Base-by-base conservation (phyloP, 2,113 vertebrate species). In the Grammomys surdaster region DNA sequence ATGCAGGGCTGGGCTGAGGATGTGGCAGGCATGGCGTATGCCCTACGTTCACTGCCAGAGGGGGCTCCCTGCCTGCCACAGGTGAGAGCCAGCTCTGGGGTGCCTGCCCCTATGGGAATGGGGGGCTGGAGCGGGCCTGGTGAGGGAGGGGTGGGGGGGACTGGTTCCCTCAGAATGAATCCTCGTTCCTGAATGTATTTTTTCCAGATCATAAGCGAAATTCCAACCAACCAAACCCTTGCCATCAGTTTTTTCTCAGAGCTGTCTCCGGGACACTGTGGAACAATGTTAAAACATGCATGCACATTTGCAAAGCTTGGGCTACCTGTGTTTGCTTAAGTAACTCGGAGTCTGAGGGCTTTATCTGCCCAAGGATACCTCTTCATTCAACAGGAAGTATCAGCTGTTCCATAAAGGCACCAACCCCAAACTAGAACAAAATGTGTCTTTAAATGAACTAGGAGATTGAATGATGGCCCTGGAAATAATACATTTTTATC, bases 31-130 rank as follows among this genome's bases (percentile, higher is more conserved):
- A 98, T 97, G 97, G 97, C 97, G 51, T 93, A 97, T 97, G 97
- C 97, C 97, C 95, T 98, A 97, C 97, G 97, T 96, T 97, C 97
- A 97, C 97, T 98, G 96, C 97, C 97, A 97, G 97, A 98, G 96
- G 97, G 97, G 97, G 97, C 97, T 97, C 97, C 97, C 97, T 98
- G 97, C 97, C 97, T 98, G 97, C 97, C 97, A 97, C 97, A 98
- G 97, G 97, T 98, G 97, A 98, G 97, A 97, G 97, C 97, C 96
- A 97, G 97, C 97, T 98, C 97, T 97, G 97, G 97, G 97, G 93
- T 94, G 92, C 94, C 96, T 97, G 96, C 78, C 96, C 85, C 84
- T 4, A 19, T 0, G 96, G 97, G 96, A 46, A 86, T 20, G 46
- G 95, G 88, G 96, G 95, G 88, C 26, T 46, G 95, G 95, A 20